Evolutionary conservation across 2,888 invertebrate genomes (phyloP), one percentile per base, ranked within the genome.

Genomic region (Crematogaster levior): DNA sequence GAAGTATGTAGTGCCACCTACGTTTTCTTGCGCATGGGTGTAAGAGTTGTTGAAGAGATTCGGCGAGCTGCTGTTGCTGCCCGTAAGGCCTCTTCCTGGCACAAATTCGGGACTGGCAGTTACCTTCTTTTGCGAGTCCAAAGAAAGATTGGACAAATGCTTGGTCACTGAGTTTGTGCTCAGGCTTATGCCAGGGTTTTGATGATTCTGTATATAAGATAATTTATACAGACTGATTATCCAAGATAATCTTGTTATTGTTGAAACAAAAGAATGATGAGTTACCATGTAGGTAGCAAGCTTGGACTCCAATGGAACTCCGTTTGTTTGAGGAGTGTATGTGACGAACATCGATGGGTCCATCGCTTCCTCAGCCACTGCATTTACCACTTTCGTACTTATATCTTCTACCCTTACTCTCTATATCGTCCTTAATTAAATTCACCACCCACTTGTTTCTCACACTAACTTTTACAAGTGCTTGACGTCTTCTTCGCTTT

Each of bases 1-100:
- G 95, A 98, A 99, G 94, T 99, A 99, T 68, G 99, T 99, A 21
- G 99, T 99, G 37, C 99, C 99, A 80, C 98, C 98, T 85, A 98
- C 98, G 95, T 98, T 98, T 95, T 98, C 98, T 96, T 98, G 95
- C 75, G 95, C 95, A 91, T 94, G 93, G 0, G 77, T 58, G 87
- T 92, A 94, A 75, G 94, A 94, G 87, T 93, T 94, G 85, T 93
- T 94, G 79, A 93, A 93, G 65, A 93, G 90, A 90, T 94, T 94
- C 24, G 94, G 93, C 6, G 94, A 94, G 83, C 93, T 93, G 84
- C 92, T 94, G 84, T 93, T 94, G 85, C 94, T 94, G 85, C 93
- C 91, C 58, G 92, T 83, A 24, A 93, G 87, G 34, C 92, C 91
- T 81, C 94, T 91, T 80, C 93, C 93, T 82, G 94, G 93, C 65